Evolutionary conservation across 2,888 invertebrate species (phyloP), one percentile per base, ranked within the genome.

Genomic region (Neelides folsomi): DNA sequence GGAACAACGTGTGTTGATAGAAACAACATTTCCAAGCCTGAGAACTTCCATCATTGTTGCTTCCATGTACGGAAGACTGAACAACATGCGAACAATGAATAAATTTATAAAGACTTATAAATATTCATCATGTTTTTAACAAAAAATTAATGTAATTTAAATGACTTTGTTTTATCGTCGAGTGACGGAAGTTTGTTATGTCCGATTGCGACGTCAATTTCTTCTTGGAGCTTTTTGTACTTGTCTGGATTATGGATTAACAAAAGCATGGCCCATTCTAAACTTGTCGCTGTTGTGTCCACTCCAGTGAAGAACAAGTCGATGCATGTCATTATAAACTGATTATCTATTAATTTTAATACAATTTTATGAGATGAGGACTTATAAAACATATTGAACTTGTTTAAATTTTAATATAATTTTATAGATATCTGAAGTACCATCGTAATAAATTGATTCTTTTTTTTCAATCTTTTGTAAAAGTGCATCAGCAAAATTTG

Each of bases 21-120:
- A 53, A 27, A 52, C 41, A 9, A 57, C 42, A 13, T 47, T 53
- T 7, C 52, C 52, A 18, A 16, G 47, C 9, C 59, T 39, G 9
- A 57, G 41, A 7, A 57, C 45, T 51, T 59, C 59, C 39, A 52
- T 15, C n/a, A 53, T 46, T 9, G 59, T 59, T 12, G 59, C 59
- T 45, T 58, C 56, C 2, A 52, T 52, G 36, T 54, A 56, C 5
- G 58, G 58, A 53, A 58, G 54, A 6, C 58, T 58, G n/a, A 45
- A 42, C 8, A 27, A 27, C 27, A 27, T 27, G 27, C 27, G 27
- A 27, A 27, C 27, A 27, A 27, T 27, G 27, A 27, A 27, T 27
- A 27, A 27, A 27, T 8, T 36, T 8, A 9, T 36, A 9, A 36
- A 9, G 12, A 36, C 37, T 36, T 36, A 36, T 36, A 40, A 40